phyloP scores from a whole-genome alignment of 2,888 invertebrate genomes.

The Eristalis arbustorum region DNA sequence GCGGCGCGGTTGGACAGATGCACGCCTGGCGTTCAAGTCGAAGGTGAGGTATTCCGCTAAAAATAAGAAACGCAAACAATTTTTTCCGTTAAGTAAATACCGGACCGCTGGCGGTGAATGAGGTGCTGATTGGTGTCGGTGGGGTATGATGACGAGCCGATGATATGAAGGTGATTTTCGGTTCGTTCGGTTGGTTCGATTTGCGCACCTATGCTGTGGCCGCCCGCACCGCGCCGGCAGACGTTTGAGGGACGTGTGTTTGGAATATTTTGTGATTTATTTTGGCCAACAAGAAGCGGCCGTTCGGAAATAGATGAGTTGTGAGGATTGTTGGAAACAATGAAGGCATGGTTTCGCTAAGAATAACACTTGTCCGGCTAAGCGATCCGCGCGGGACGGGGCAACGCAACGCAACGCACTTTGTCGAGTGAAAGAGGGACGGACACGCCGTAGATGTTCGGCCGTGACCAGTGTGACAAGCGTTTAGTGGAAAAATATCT shows the following conservation, averaged over 20 bases:
- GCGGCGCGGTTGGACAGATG: neutral
- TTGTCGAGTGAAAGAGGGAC: neutral
- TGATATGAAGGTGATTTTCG: slow-evolving; percentile 45
- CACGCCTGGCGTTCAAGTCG: slow-evolving; percentile 31
- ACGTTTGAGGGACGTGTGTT: neutral
- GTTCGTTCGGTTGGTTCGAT: neutral
- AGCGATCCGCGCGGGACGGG: neutral
- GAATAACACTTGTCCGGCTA: neutral
- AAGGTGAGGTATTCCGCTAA: slow-evolving; percentile 51
- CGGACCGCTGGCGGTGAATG: neutral
- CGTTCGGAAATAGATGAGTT: neutral
- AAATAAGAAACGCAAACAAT: slow-evolving; percentile 41
- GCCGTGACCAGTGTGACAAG: neutral
- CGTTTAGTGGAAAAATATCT: neutral
- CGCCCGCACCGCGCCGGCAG: too few relatives aligned
- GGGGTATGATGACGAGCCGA: slow-evolving; percentile 18
- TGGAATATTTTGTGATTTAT: slow-evolving; percentile 15
- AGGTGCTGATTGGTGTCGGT: neutral
- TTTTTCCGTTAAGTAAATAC: slow-evolving; percentile 24
- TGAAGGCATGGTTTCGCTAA: neutral
- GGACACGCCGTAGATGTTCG: neutral
- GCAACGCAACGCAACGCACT: neutral
- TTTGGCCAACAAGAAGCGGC: slow-evolving; percentile 5
- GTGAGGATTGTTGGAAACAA: neutral
- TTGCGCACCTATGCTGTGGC: neutral